phyloP scores from a whole-genome alignment of 2,113 vertebrate species.

The Syrmaticus mikado region DNA sequence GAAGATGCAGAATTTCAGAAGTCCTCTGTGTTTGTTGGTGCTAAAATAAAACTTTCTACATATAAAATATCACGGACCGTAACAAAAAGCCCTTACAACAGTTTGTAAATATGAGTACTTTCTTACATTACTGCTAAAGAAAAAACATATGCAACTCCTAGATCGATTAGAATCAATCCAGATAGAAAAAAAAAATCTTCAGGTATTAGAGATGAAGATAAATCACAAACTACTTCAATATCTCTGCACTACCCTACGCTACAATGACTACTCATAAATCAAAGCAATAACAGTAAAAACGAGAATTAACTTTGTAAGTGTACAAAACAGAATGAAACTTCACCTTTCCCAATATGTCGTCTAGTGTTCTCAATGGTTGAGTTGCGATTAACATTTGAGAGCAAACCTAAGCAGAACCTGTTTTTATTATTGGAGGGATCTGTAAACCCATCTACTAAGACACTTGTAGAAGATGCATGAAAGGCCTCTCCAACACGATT shows the following conservation, averaged over 20 bases:
- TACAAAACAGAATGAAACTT: not conserved
- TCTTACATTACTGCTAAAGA: not conserved
- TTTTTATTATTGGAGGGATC: constrained; percentile 98
- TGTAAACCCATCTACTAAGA: constrained; percentile 96
- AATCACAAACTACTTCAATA: not conserved
- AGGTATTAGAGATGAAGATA: not conserved
- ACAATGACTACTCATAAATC: not conserved
- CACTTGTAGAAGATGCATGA: constrained; percentile 95
- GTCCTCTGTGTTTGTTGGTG: not conserved
- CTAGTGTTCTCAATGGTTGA: constrained; percentile 97
- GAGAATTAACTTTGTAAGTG: not conserved
- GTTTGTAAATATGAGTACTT: not conserved
- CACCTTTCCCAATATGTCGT: constrained; percentile 96
- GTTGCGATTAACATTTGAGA: constrained; percentile 97
- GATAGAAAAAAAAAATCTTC: not conserved
- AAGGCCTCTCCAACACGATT: constrained; percentile 96
- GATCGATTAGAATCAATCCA: not conserved
- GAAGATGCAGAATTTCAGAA: not conserved
- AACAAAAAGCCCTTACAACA: not conserved
- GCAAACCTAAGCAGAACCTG: constrained; percentile 94
- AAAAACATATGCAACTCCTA: not conserved
- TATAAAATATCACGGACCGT: not conserved
- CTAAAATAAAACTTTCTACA: not conserved
- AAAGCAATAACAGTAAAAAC: not conserved
- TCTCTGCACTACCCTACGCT: no score